Conservation (phyloP, 2,888 invertebrate species). For the Pediacus dermestoides region DNA sequence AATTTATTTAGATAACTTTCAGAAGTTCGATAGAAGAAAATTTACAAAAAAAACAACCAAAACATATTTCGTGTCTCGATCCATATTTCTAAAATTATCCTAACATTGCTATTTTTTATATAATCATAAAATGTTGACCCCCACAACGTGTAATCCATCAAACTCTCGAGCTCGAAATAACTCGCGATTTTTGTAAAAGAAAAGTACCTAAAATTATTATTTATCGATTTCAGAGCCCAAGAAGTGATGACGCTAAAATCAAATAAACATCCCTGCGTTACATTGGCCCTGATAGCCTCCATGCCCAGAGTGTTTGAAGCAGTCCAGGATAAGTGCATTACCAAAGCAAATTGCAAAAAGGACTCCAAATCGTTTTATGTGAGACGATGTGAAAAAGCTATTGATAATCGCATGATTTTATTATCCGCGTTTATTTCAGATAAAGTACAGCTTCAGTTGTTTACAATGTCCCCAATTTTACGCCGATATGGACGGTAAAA, state of each 20-base stretch:
- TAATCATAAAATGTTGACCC: too few relatives aligned
- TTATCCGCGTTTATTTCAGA: conserved; percentile 50
- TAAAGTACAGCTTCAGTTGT: conserved; percentile 71
- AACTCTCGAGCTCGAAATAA: too few relatives aligned
- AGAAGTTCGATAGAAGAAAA: too few relatives aligned
- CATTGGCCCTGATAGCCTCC: conserved; percentile 71
- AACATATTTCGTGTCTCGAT: too few relatives aligned
- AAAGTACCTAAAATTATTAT: too few relatives aligned
- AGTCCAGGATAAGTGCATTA: conserved; percentile 77
- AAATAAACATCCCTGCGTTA: conserved; percentile 76
- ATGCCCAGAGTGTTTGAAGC: conserved; percentile 81
- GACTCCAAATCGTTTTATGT: conserved; percentile 82
- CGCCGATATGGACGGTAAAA: conserved; percentile 60
- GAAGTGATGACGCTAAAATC: conserved; percentile 73
- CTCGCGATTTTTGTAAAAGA: too few relatives aligned
- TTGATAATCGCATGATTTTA: too few relatives aligned
- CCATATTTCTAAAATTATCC: too few relatives aligned
- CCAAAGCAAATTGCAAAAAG: conserved; percentile 79
- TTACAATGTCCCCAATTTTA: conserved; percentile 64
- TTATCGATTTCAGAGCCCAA: conserved; percentile 56
- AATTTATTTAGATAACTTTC: too few relatives aligned
- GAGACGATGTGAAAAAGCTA: conserved; percentile 45
- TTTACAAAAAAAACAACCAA: too few relatives aligned
- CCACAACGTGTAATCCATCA: too few relatives aligned
- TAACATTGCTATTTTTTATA: too few relatives aligned